Evolutionary conservation across 2,797 vertebrate species (phyloP).

Genomic region (Parauchenoglanis ngamensis): DNA sequence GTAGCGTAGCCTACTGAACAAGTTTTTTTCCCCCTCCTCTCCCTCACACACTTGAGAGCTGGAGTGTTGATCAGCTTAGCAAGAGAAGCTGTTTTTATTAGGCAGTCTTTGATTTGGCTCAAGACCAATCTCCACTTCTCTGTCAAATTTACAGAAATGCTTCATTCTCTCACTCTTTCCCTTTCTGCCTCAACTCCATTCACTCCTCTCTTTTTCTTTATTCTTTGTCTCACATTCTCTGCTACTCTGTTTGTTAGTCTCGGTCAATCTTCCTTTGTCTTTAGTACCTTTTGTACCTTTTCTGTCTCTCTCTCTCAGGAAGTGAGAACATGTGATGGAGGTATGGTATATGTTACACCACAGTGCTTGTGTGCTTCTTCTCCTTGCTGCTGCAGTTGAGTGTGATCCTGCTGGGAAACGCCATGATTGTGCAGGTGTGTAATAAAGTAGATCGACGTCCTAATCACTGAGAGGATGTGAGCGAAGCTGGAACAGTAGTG

Average conservation of each 20-base stretch:
- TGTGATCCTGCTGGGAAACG: background rate
- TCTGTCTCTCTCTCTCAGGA: background rate
- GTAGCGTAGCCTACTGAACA: background rate
- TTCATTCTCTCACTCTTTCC: background rate
- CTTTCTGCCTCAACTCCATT: background rate
- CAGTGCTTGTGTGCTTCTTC: background rate
- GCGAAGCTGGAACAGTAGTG: background rate
- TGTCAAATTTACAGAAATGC: constrained; percentile 10
- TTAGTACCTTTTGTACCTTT: background rate
- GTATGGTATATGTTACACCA: background rate
- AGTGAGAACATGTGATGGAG: background rate
- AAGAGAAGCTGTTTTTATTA: background rate
- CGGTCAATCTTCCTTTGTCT: background rate
- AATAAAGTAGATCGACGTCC: background rate
- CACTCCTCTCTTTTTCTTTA: background rate
- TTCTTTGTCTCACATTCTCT: background rate
- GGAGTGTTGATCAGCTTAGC: background rate
- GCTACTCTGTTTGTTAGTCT: background rate
- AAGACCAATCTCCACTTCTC: constrained; percentile 4
- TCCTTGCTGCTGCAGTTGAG: background rate
- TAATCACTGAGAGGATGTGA: background rate
- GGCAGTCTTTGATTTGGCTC: background rate
- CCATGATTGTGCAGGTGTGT: background rate
- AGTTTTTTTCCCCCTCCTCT: background rate
- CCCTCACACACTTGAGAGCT: background rate